Evolutionary conservation across 1,140 invertebrate species (phyloP).

Genomic region (Eriocheir sinensis): DNA sequence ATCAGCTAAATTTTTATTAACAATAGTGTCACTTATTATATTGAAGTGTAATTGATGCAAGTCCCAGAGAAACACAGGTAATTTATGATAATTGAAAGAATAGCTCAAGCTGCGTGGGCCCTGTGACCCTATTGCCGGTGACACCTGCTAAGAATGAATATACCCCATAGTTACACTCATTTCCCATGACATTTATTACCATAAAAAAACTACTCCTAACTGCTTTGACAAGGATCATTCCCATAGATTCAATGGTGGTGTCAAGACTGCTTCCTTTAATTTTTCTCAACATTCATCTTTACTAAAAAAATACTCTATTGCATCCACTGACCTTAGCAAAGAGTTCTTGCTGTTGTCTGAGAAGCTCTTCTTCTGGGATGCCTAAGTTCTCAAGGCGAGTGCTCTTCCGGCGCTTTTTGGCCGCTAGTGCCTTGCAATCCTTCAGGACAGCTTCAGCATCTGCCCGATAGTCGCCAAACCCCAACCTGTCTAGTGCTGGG

Average conservation of each 20-base stretch:
- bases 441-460: conserved; percentile 96
- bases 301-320: neutral
- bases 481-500: conserved; percentile 94
- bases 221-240: neutral
- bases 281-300: neutral
- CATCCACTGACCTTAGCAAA: conserved; percentile 90
- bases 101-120: no score
- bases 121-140: no score
- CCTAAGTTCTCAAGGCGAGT: conserved; percentile 97
- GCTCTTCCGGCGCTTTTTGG: conserved; percentile 95
- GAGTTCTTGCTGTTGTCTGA: conserved; percentile 98
- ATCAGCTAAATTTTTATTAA: no score
- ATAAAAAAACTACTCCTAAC: no score
- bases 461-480: conserved; percentile 95
- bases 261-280: conserved; percentile 38
- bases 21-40: no score
- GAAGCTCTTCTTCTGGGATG: conserved; percentile 97
- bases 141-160: no score
- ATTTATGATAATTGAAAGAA: no score
- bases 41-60: no score
- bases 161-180: no score
- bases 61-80: no score
- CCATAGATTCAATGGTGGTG: neutral
- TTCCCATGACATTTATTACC: no score
- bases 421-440: conserved; percentile 97